Conservation (phyloP, 2,113 vertebrate genomes). For the Cyrtonyx montezumae region DNA sequence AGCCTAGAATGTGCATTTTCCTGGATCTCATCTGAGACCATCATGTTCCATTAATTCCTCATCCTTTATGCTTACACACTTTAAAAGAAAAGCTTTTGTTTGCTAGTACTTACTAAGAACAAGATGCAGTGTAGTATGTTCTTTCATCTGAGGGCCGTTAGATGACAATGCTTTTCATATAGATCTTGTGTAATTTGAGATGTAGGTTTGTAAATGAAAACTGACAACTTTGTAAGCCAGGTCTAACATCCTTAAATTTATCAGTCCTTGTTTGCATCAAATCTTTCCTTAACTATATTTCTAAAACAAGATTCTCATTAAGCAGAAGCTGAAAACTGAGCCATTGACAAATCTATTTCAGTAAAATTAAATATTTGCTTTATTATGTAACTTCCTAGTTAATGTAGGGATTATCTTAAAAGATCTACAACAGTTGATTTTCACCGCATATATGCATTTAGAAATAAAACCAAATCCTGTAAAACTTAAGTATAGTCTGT, state of each 20-base stretch:
- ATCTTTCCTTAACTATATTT: not conserved
- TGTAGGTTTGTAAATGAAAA: not conserved
- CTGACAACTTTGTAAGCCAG: fast-evolving
- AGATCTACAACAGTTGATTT: conserved; percentile 48
- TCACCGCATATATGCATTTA: conserved; percentile 12
- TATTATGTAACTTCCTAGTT: not conserved
- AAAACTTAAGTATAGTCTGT: conserved; percentile 41
- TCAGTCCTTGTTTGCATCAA: not conserved
- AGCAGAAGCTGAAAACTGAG: conserved; percentile 12
- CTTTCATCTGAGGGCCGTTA: not conserved
- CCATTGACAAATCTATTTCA: conserved; percentile 17
- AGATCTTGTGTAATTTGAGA: not conserved
- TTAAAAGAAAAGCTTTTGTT: not conserved
- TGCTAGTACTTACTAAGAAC: not conserved
- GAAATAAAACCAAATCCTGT: conserved; percentile 29
- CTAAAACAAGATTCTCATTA: not conserved
- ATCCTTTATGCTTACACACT: not conserved
- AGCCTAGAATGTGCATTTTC: not conserved
- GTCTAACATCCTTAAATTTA: not conserved
- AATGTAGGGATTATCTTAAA: conserved; percentile 21
- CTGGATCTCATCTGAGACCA: not conserved
- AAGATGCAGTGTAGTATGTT: not conserved
- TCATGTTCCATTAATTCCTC: not conserved
- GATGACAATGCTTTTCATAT: not conserved
- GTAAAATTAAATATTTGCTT: conserved; percentile 34